Conservation (phyloP, 2,888 invertebrate species). For the Norana najaformis region DNA sequence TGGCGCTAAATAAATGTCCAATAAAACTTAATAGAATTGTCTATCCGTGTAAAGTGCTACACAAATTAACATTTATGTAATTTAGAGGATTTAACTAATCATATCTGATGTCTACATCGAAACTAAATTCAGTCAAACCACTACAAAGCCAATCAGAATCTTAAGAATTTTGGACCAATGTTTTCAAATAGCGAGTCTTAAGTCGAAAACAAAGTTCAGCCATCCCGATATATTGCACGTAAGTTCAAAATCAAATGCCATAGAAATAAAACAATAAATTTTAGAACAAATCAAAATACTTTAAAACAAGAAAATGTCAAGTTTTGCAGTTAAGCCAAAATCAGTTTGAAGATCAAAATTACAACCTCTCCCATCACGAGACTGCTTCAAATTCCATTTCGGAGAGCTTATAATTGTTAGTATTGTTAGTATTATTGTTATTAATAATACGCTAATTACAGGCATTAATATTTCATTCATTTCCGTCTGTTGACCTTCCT, state of each 20-base stretch:
- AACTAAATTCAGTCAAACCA: neutral
- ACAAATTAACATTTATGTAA: too few relatives aligned
- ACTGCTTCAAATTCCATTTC: neutral
- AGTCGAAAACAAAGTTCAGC: constrained; percentile 4
- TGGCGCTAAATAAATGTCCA: too few relatives aligned
- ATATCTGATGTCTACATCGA: too few relatives aligned
- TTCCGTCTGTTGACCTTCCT: too few relatives aligned
- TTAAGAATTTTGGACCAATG: neutral
- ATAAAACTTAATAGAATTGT: too few relatives aligned
- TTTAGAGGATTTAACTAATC: too few relatives aligned
- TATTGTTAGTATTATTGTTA: neutral
- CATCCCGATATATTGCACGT: neutral
- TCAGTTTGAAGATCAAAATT: neutral
- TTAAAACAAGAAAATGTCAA: neutral
- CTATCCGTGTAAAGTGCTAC: too few relatives aligned
- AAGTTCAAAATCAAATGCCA: neutral
- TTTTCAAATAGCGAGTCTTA: neutral
- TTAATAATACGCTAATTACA: neutral
- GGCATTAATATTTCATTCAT: neutral
- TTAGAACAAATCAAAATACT: neutral
- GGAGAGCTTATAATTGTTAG: neutral
- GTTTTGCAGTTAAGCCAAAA: neutral
- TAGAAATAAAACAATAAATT: neutral
- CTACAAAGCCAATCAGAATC: neutral
- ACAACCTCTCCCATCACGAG: neutral